Evolutionary conservation across 2,113 vertebrate species (phyloP).

Genomic region (Clarias batrachus): DNA sequence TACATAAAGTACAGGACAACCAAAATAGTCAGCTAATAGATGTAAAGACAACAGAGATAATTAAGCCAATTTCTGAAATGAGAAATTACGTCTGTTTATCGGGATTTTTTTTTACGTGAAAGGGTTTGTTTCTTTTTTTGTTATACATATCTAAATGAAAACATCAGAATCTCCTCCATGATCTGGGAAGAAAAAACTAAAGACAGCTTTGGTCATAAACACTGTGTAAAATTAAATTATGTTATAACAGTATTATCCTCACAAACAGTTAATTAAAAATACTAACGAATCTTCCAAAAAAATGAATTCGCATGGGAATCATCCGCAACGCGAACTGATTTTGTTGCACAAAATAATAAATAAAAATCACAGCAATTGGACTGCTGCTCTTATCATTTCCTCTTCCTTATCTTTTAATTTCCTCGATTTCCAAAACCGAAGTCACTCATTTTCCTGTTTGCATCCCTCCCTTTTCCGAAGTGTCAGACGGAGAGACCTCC

Average conservation of each 20-base stretch:
- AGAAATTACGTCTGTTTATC: neutral
- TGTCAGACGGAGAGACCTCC: conserved; percentile 89
- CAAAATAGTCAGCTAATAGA: neutral
- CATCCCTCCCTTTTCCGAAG: conserved; percentile 76
- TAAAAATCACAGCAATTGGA: conserved; percentile 51
- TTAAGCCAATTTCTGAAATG: neutral
- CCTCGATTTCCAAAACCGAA: conserved; percentile 75
- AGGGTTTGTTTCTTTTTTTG: neutral
- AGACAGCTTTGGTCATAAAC: neutral
- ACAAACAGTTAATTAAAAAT: neutral
- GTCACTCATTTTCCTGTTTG: conserved; percentile 75
- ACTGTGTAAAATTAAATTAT: neutral
- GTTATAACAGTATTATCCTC: neutral
- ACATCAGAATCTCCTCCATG: neutral
- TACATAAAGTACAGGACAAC: neutral
- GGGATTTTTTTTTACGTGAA: neutral
- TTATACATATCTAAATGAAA: neutral
- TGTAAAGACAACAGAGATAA: neutral
- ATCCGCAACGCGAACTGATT: neutral
- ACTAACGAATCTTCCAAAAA: neutral
- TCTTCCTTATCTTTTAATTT: conserved; percentile 69
- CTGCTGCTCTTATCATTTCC: conserved; percentile 63
- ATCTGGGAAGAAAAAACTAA: neutral
- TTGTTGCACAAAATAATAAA: neutral
- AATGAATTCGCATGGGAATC: neutral